A percentile compares a stretch with the other conserved stretches of the same genome.
Evolutionary conservation across 2,888 invertebrate genomes (phyloP).

Genomic region (Drosophila aldrichi): DNA sequence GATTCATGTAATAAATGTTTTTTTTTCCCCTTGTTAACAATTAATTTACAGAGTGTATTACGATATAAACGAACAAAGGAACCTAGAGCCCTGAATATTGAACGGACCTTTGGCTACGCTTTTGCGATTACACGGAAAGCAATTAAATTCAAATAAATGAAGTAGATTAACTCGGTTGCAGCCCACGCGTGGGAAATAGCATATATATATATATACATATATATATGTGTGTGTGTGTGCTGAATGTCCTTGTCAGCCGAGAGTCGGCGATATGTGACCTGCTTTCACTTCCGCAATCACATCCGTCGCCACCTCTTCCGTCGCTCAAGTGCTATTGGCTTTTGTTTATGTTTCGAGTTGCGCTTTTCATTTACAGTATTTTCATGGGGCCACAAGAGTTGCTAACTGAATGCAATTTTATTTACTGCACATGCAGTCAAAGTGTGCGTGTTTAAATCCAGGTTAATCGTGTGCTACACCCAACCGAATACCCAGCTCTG

Average conservation of each 20-base stretch:
- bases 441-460: constrained; percentile 51
- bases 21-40: too few species aligned
- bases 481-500: too few species aligned
- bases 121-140: constrained; percentile 52
- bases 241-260: constrained; percentile 53
- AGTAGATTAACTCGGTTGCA: constrained; percentile 73
- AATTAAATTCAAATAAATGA: constrained; percentile 79
- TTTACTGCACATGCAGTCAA: constrained; percentile 36
- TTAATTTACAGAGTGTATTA: too few species aligned
- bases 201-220: background rate
- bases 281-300: constrained; percentile 65
- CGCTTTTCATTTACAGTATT: constrained; percentile 24
- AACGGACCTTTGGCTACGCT: constrained; percentile 29
- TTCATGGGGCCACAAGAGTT: constrained; percentile 13
- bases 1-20: too few species aligned
- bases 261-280: constrained; percentile 53
- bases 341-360: constrained; percentile 34
- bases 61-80: background rate
- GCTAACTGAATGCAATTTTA: constrained; percentile 58
- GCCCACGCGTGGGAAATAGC: constrained; percentile 27
- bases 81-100: background rate
- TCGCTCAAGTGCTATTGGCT: constrained; percentile 43
- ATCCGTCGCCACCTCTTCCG: constrained; percentile 39
- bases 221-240: constrained; percentile 27
- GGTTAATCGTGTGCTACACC: constrained; percentile 43